phyloP scores from a whole-genome alignment of 2,113 vertebrate species.

The Toxotes chatareus region DNA sequence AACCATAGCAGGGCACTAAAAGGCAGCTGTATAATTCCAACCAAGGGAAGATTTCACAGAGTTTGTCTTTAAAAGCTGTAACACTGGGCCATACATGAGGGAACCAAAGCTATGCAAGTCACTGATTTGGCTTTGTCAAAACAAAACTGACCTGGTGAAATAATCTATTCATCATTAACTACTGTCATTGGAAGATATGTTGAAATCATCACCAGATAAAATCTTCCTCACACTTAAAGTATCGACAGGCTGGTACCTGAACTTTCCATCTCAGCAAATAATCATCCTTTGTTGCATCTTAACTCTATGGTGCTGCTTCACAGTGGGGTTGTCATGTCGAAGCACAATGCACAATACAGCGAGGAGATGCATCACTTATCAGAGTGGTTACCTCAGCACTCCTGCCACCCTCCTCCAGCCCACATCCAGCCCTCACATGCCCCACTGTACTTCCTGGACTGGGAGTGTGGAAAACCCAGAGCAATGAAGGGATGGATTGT shows the following conservation, averaged over 20 bases:
- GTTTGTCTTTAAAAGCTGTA: conserved; percentile 9
- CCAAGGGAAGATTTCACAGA: background rate
- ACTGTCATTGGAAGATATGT: conserved; percentile 34
- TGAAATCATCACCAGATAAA: conserved; percentile 40
- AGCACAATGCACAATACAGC: conserved; percentile 76
- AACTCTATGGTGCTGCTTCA: conserved; percentile 33
- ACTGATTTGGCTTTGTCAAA: conserved; percentile 18
- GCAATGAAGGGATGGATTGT: conserved; percentile 73
- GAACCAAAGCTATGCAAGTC: background rate
- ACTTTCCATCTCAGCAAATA: conserved; percentile 54
- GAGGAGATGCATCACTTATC: conserved; percentile 71
- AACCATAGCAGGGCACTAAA: conserved; percentile 63
- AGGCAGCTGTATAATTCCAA: conserved; percentile 22
- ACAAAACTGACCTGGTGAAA: conserved; percentile 21
- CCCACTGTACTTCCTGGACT: conserved; percentile 72
- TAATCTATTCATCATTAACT: conserved; percentile 22
- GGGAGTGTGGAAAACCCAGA: conserved; percentile 66
- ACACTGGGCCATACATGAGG: background rate
- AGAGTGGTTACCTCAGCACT: conserved; percentile 73
- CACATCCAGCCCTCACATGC: conserved; percentile 78
- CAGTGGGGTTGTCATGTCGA: conserved; percentile 50
- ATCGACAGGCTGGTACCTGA: conserved; percentile 54
- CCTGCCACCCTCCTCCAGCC: conserved; percentile 62
- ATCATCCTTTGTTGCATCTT: conserved; percentile 62
- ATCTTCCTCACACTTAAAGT: conserved; percentile 33